Evolutionary conservation across 2,113 vertebrate species (phyloP), one percentile per base, ranked within the genome.

Genomic region (Seriola aureovittata): DNA sequence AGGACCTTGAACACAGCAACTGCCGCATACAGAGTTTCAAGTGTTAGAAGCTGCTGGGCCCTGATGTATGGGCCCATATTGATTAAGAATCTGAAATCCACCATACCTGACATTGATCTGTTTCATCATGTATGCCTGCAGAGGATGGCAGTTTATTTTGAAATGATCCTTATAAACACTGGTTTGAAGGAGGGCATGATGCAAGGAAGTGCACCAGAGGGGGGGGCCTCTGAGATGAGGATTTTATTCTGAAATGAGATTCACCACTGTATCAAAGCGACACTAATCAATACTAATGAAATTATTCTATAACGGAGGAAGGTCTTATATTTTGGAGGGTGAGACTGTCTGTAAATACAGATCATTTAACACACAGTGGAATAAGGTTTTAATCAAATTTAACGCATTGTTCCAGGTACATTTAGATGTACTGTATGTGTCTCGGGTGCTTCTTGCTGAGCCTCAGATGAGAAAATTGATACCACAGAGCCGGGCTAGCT

Each of bases 51-150:
- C 72, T 62, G 23, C 59, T 42, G 32, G 58, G 76, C 29, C 23
- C 23, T 29, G 55, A 54, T 70, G 54, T 62, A 63, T 74, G n/a
- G 78, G 5, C 72, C 62, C 5, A 12, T 71, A 86, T 88, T 76
- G 85, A 87, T 89, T 74, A 5, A 14, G 29, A 83, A 72, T 71
- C 76, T 80, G 75, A 88, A 74, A 78, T 65, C 79, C 38, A 72
- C 82, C 76, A 60, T 63, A 64, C 58, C 80, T 85, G 80, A 87
- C 78, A 87, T 76, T 78, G 84, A 89, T 90, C 71, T n/a, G 55
- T 87, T 89, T 85, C 63, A 59, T 79, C 78, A 75, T 40, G 70
- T n/a, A 17, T 8, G 19, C 59, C 81, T 23, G 63, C 65, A 66
- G 80, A 87, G 79, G 84, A 50, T 34, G 52, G 40, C 54, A 77